Base-by-base conservation (phyloP, 2,888 invertebrate species). In the Celastrina argiolus region DNA sequence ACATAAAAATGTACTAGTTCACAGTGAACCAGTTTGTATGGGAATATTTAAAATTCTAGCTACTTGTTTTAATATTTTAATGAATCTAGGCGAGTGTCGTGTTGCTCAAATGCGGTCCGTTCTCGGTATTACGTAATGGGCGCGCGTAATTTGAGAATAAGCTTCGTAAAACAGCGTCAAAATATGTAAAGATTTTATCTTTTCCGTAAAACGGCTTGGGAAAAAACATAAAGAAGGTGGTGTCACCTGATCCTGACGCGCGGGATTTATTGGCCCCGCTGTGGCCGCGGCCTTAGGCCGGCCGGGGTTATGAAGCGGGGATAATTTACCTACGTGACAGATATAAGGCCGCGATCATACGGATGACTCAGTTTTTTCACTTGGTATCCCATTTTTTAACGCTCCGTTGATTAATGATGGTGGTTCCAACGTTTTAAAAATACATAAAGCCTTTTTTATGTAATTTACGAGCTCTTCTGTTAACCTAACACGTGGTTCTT, bases 191-290 rank as follows among this genome's bases (percentile, higher is more conserved):
- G 91, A 92, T 92, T 86, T 89, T 90, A 91, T 92, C 92, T 89
- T 90, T 90, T 79, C 89, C 87, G 88, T 91, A 91, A 91, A 92
- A 91, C 83, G 86, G 91, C 88, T 88, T 91, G 91, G 90, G 92
- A 92, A 92, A 91, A 92, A 91, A 92, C 92, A 92, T 92, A 92
- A 92, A 92, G 91, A 90, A 91, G 89, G 87, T 84, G 88, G 89
- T 91, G 91, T 91, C 92, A 91, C 91, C 91, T 91, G 91, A 90
- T 87, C 89, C 85, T 81, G 91, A 88, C 90, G 87, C 85, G 73
- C 73, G 75, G 75, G 88, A 91, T 90, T 91, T 86, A 91, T 87
- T 68, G 79, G 79, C 73, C 82, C 81, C 84, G 80, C 87, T 90
- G 89, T 90, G 88, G 86, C 89, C 89, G 81, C 83, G 84, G 87